Evolutionary conservation across 2,888 invertebrate species (phyloP), one percentile per base, ranked within the genome.

Genomic region (Peribatodes rhomboidaria): DNA sequence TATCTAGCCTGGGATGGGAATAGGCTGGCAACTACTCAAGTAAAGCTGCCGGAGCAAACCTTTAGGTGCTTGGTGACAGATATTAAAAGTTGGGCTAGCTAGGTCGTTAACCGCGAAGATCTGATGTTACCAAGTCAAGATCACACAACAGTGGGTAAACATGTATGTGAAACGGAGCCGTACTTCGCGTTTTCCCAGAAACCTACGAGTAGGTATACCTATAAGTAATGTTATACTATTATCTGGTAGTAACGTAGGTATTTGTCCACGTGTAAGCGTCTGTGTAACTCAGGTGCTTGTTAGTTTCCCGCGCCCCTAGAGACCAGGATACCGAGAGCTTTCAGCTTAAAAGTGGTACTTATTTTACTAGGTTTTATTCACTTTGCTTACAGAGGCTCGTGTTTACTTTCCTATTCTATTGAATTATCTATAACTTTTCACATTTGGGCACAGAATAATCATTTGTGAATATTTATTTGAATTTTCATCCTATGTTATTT

Each of bases 271-370:
- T 49, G 13, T 49, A 33, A 33, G 16, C 10, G 10, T 33, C 16
- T 49, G 49, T 49, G 47, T 47, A n/a, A 47, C 27, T 47, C 6
- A 4, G 11, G 16, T 33, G 33, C 31, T 49, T 44, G n/a, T 49
- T 22, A 46, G 22, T 22, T 31, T 16, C 47, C n/a, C 22, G n/a
- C 8, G 31, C 31, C 31, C 9, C 47, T n/a, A 8, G 47, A 49
- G 31, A 49, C 27, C 8, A 49, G 10, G 14, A 27, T 31, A 49
- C 31, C n/a, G 31, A 14, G 22, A 47, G n/a, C 27, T n/a, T n/a
- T n/a, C n/a, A n/a, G n/a, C n/a, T 47, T 14, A 31, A 22, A 11
- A 44, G 20, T 20, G 10, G 10, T 20, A 18, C 47, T 47, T 18
- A 47, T 4, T 14, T 2, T 1, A 6, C 27, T 47, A 47, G 9